These are phyloP conservation scores for Trachymyrmex cornetzi DNA, from an alignment of 1,140 invertebrate genomes.

Conservation along the genomic window DNA sequence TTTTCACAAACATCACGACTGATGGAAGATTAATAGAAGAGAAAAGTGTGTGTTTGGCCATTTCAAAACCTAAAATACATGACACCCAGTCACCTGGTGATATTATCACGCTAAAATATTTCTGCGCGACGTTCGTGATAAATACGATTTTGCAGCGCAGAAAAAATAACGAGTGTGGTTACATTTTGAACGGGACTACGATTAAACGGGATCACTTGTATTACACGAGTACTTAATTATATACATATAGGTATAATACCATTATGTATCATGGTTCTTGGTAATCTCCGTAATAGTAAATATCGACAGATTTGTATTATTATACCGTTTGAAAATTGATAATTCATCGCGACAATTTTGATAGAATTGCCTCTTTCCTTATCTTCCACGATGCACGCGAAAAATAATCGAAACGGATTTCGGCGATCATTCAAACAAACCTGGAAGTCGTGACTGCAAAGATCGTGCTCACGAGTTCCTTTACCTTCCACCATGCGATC, in stretches of 20 bases:
- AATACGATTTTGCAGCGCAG: too few relatives aligned
- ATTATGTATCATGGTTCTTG: not conserved
- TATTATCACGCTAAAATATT: not conserved
- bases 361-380: not conserved
- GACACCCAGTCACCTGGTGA: not conserved
- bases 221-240: too few relatives aligned
- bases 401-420: slow-evolving; percentile 15
- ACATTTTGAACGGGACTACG: too few relatives aligned
- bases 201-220: too few relatives aligned
- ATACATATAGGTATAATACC: not conserved
- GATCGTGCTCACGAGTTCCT: slow-evolving; percentile 67
- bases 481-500: slow-evolving; percentile 54
- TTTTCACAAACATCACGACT: not conserved
- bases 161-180: too few relatives aligned
- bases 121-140: not conserved
- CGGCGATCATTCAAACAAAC: slow-evolving; percentile 15
- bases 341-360: not conserved
- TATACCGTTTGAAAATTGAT: not conserved
- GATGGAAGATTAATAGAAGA: not conserved
- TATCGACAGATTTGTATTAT: not conserved
- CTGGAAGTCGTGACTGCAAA: slow-evolving; percentile 18
- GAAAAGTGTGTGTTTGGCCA: not conserved
- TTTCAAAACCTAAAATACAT: not conserved
- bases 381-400: not conserved
- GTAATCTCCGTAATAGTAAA: not conserved